A percentile compares a stretch with the other conserved stretches of the same genome.
These are phyloP conservation scores for Euplagia quadripunctaria DNA, from an alignment of 2,888 invertebrate species.

Conservation along the genomic window DNA sequence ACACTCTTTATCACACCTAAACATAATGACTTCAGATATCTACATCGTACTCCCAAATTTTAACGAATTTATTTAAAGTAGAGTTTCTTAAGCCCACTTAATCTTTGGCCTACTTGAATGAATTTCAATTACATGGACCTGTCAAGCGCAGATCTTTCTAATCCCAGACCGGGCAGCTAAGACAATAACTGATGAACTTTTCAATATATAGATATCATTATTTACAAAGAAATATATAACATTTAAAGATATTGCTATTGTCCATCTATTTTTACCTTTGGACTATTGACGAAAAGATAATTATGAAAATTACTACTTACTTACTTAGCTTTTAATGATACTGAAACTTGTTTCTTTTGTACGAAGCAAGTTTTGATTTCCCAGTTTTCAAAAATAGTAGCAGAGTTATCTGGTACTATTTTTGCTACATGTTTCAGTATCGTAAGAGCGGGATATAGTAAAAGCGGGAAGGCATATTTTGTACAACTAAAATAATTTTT, in stretches of 20 bases:
- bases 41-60: background rate
- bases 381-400: too few relatives aligned
- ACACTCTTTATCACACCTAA: background rate
- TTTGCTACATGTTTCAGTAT: too few relatives aligned
- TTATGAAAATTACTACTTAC: background rate
- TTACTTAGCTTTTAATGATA: too few relatives aligned
- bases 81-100: slow-evolving; percentile 9
- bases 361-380: too few relatives aligned
- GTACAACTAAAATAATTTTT: too few relatives aligned
- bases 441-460: too few relatives aligned
- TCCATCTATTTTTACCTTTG: background rate
- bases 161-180: slow-evolving; percentile 16
- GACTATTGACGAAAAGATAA: background rate
- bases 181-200: slow-evolving; percentile 31
- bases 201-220: slow-evolving; percentile 14
- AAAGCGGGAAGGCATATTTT: too few relatives aligned
- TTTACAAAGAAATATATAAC: background rate
- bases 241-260: background rate
- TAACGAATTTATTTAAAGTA: background rate
- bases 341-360: too few relatives aligned
- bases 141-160: slow-evolving; percentile 41
- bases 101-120: slow-evolving; percentile 42
- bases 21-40: background rate
- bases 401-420: too few relatives aligned
- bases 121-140: slow-evolving; percentile 51